Conservation (phyloP, 1,140 invertebrate genomes). For the Drosophila nikananu region DNA sequence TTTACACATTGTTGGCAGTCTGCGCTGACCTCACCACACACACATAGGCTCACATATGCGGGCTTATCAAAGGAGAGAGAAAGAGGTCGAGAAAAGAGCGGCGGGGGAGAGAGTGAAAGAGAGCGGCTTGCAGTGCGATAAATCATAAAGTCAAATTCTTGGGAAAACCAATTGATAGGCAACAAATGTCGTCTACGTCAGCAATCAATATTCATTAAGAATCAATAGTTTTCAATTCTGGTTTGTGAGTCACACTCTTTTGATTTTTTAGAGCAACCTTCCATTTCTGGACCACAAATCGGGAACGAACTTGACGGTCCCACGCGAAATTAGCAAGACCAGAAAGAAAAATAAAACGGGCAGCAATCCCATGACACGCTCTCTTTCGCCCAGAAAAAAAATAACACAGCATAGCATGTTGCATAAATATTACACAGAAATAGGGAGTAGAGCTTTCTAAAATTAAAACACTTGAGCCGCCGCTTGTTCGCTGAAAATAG, state of each 20-base stretch:
- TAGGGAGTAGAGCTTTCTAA: constrained; percentile 72
- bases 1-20: constrained; percentile 72
- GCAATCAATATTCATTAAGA: constrained; percentile 74
- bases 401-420: constrained; percentile 60
- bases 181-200: constrained; percentile 55
- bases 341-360: constrained; percentile 18
- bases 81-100: constrained; percentile 13
- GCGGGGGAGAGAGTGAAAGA: constrained; percentile 21
- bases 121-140: constrained; percentile 53
- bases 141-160: constrained; percentile 37
- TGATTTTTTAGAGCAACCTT: constrained; percentile 32
- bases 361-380: constrained; percentile 32
- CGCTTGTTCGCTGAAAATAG: constrained; percentile 63
- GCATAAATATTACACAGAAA: constrained; percentile 64
- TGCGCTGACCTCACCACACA: constrained; percentile 56
- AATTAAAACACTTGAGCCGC: constrained; percentile 69
- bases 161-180: constrained; percentile 52
- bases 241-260: constrained; percentile 54
- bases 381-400: constrained; percentile 48
- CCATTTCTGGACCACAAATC: constrained; percentile 43
- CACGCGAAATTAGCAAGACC: constrained; percentile 49
- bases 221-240: constrained; percentile 30
- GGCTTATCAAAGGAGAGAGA: constrained; percentile 50
- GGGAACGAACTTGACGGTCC: constrained; percentile 64
- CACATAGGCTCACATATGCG: constrained; percentile 26